Conservation (phyloP, 2,888 invertebrate species). For the Stomorhina lunata region DNA sequence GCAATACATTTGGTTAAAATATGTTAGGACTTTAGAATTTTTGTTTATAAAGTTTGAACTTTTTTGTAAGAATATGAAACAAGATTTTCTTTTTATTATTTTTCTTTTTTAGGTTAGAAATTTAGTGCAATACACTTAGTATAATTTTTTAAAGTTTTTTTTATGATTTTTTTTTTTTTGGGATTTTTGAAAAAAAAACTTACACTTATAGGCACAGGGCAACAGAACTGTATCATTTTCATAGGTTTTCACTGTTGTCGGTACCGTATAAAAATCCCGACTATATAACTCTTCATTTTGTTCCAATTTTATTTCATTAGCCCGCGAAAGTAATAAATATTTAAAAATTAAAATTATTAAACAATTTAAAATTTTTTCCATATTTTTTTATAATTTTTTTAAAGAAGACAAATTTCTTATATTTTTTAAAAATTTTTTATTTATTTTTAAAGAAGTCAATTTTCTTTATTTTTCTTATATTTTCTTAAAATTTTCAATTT, state of each 20-base stretch:
- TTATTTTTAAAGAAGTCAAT: neutral
- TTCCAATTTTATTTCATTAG: slow-evolving; percentile 6
- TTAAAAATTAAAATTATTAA: neutral
- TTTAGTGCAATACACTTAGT: too few relatives aligned
- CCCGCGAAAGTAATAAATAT: neutral
- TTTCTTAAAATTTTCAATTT: neutral
- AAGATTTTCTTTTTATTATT: neutral
- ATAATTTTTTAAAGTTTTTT: neutral
- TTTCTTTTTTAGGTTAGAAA: too few relatives aligned
- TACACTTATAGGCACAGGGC: slow-evolving; percentile 89
- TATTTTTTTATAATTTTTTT: neutral
- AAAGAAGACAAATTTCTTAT: too few relatives aligned
- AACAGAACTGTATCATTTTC: slow-evolving; percentile 89
- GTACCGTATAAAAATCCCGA: slow-evolving; percentile 84
- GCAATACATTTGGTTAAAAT: too few relatives aligned
- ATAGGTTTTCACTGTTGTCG: slow-evolving; percentile 87
- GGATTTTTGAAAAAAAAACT: slow-evolving; percentile 74
- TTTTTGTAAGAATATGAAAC: too few relatives aligned
- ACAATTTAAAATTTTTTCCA: neutral
- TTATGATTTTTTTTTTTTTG: neutral
- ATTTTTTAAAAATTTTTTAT: neutral
- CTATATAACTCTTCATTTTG: slow-evolving; percentile 43
- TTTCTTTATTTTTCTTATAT: neutral
- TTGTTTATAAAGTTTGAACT: too few relatives aligned
- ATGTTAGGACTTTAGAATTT: too few relatives aligned